phyloP scores from a whole-genome alignment of 1,140 invertebrate genomes.

The Zophobas atratus region DNA sequence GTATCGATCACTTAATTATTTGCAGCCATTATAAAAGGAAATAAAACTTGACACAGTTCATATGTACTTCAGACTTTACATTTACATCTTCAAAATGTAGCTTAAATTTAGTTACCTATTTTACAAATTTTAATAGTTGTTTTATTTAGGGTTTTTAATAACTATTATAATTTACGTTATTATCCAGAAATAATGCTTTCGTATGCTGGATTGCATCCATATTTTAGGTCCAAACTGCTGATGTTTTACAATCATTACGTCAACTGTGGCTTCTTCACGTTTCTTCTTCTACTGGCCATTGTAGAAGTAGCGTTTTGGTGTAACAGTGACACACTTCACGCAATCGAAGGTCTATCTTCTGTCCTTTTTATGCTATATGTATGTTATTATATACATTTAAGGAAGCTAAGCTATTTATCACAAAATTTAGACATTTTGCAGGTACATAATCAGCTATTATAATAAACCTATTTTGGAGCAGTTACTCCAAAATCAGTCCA shows the following conservation, averaged over 20 bases:
- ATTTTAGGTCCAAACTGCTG: background rate
- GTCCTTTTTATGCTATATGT: background rate
- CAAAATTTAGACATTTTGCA: background rate
- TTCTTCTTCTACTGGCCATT: background rate
- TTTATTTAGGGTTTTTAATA: background rate
- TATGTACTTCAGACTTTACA: no score
- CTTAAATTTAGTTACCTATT: no score
- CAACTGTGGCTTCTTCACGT: background rate
- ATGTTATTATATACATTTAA: background rate
- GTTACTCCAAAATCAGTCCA: conserved; percentile 1
- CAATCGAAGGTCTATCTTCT: background rate
- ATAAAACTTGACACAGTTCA: no score
- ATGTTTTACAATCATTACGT: background rate
- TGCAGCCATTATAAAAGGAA: no score
- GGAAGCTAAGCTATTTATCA: no score
- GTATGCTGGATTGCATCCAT: background rate
- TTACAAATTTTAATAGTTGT: no score
- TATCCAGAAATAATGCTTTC: background rate
- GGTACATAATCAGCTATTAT: background rate
- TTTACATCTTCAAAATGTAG: no score
- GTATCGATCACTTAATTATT: no score
- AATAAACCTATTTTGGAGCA: background rate
- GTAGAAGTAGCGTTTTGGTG: background rate
- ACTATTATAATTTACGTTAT: background rate
- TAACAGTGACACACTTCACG: no score